These are phyloP conservation scores for Thamnaconus septentrionalis DNA, from an alignment of 2,113 vertebrate genomes.

Conservation along the genomic window DNA sequence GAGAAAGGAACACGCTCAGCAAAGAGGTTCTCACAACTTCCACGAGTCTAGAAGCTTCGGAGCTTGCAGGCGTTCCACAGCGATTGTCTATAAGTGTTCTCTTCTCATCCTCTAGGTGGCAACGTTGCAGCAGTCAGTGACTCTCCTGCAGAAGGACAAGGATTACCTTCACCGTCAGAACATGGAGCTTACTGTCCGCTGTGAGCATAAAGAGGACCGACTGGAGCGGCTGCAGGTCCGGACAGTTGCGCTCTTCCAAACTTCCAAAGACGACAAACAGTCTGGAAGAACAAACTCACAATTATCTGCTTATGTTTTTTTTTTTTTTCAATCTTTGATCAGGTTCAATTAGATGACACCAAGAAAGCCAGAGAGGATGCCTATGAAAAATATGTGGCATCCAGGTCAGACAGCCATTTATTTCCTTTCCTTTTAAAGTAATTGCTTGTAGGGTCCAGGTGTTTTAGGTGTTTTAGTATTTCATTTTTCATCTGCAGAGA, in stretches of 20 bases:
- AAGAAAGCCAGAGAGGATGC: conserved; percentile 92
- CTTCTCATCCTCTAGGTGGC: conserved; percentile 74
- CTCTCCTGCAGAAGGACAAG: conserved; percentile 94
- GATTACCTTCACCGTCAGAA: conserved; percentile 93
- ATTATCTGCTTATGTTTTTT: conserved; percentile 1
- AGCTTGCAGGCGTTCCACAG: too few relatives aligned
- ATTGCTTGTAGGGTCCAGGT: neutral
- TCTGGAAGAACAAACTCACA: neutral
- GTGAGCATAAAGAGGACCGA: conserved; percentile 91
- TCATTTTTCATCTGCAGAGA: conserved; percentile 75
- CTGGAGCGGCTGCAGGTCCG: conserved; percentile 85
- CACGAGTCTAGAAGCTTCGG: too few relatives aligned
- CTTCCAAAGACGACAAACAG: neutral
- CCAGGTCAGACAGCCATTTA: conserved; percentile 76
- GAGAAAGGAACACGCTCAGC: conserved; percentile 84
- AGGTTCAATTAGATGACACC: conserved; percentile 88
- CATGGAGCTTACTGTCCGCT: conserved; percentile 91
- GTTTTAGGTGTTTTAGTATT: neutral
- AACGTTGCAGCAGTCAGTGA: conserved; percentile 86
- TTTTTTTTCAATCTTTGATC: conserved; percentile 28
- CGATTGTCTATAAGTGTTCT: neutral
- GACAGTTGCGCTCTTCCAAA: neutral
- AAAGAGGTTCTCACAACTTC: conserved; percentile 82
- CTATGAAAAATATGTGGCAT: conserved; percentile 95
- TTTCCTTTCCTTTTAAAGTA: neutral